Conservation (phyloP, 2,113 vertebrate species). For the Tangachromis dhanisi region DNA sequence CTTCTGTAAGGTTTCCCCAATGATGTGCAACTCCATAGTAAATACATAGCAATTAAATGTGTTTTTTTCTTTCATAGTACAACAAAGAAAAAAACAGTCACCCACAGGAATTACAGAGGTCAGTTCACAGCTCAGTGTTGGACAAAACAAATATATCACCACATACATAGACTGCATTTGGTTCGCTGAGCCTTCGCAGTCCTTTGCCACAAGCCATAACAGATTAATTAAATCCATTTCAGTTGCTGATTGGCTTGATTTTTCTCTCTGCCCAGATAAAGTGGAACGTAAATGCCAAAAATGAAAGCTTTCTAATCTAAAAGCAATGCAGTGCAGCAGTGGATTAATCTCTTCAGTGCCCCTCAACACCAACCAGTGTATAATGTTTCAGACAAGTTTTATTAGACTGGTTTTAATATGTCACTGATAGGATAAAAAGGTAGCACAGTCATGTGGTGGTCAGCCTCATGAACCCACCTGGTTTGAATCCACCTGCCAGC, state of each 20-base stretch:
- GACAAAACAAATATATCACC: neutral
- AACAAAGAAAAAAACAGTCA: neutral
- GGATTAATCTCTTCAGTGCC: neutral
- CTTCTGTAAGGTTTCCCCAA: neutral
- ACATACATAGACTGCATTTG: neutral
- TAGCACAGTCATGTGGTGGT: neutral
- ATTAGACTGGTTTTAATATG: neutral
- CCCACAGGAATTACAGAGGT: neutral
- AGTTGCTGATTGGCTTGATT: conserved; percentile 35
- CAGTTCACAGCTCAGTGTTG: neutral
- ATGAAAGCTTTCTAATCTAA: neutral
- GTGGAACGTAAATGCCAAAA: conserved; percentile 8
- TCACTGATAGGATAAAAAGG: neutral
- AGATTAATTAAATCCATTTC: conserved; percentile 28
- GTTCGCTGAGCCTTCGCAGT: neutral
- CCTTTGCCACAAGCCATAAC: conserved; percentile 12
- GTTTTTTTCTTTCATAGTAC: neutral
- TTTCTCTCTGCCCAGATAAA: neutral
- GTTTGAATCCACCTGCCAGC: neutral
- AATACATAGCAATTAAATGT: neutral
- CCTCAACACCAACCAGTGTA: neutral
- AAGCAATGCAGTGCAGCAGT: neutral
- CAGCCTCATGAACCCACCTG: neutral
- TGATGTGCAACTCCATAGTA: neutral
- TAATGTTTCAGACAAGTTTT: neutral